Percentiles rank a stretch among this genome's conserved stretches.
These are phyloP conservation scores for Acanthis flammea DNA, from an alignment of 2,797 vertebrate species.

Conservation along the genomic window DNA sequence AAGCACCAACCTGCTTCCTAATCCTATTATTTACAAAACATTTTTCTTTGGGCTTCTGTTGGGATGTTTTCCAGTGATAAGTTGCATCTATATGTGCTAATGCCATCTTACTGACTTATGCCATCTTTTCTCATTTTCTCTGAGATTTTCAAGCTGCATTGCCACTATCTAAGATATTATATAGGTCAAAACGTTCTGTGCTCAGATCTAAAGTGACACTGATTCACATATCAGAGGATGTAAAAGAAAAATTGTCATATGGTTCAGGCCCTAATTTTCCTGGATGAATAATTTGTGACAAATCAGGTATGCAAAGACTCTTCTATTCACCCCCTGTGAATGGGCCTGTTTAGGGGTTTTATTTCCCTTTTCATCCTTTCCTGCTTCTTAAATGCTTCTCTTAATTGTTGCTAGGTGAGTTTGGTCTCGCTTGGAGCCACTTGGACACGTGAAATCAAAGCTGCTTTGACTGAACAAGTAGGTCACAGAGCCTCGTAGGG, in stretches of 20 bases:
- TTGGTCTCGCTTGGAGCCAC: neutral
- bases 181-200: slow-evolving; percentile 39
- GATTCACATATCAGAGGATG: slow-evolving; percentile 8
- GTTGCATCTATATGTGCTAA: neutral
- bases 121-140: neutral
- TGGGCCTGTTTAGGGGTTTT: neutral
- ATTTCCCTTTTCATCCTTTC: neutral
- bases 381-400: slow-evolving; percentile 21
- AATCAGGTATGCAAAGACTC: neutral
- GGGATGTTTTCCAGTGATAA: slow-evolving; percentile 30
- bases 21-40: slow-evolving; percentile 49
- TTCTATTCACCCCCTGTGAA: neutral
- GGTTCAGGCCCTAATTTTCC: neutral
- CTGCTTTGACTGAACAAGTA: slow-evolving; percentile 60
- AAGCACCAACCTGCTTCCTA: slow-evolving; percentile 42
- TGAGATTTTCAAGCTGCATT: slow-evolving; percentile 31
- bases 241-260: neutral
- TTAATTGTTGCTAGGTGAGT: slow-evolving; percentile 48
- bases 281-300: slow-evolving; percentile 24
- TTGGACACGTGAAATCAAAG: slow-evolving; percentile 26
- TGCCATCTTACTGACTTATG: slow-evolving; percentile 28
- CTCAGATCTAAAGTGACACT: slow-evolving; percentile 47
- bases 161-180: slow-evolving; percentile 22
- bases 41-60: slow-evolving; percentile 23
- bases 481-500: slow-evolving; percentile 36